Base-by-base conservation (phyloP, 2,113 vertebrate species). In the Gulo gulo region DNA sequence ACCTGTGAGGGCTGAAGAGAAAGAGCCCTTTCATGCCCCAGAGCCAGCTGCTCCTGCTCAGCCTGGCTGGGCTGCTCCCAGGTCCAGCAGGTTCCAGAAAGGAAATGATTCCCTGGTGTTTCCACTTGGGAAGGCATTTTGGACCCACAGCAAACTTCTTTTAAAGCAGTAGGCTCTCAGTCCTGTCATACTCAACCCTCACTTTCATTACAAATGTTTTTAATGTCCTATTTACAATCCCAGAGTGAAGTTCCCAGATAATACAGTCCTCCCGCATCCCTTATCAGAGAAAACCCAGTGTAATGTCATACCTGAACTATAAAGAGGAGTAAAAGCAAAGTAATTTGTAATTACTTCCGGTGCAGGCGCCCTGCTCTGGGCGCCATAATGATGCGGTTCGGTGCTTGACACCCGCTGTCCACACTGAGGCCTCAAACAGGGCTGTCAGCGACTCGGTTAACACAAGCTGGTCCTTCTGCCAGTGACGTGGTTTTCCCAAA, bases 131-230 rank as follows among this genome's bases (percentile, higher is more conserved):
- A 92, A 97, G 78, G 34, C 88, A 29, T 67, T 86, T 94, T 96
- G 71, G 36, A 89, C 88, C 92, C 88, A 89, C n/a, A 82, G 97
- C 67, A 74, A 93, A 94, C 86, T 96, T 86, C 73, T 94, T 92
- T 84, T 88, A 93, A 96, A 97, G 73, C 45, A 15, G 14, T 21
- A 45, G 39, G 29, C 50, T 80, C 31, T 88, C 26, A 36, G 29
- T 83, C n/a, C 21, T 67, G 57, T 93, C 42, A 34, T 78, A 81
- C 29, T 93, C 73, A 88, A 57, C 63, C 42, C 71, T 34, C n/a
- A 2, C 42, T 74, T 97, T 92, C 76, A 87, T 92, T 83, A 59
- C 55, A 78, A 63, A 91, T 55, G 78, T 42, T 94, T 76, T 52
- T 31, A 94, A 80, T 2, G 20, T 36, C 45, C 50, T 78, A 16